Base-by-base conservation (phyloP, 2,888 invertebrate genomes). In the Bombylius major region DNA sequence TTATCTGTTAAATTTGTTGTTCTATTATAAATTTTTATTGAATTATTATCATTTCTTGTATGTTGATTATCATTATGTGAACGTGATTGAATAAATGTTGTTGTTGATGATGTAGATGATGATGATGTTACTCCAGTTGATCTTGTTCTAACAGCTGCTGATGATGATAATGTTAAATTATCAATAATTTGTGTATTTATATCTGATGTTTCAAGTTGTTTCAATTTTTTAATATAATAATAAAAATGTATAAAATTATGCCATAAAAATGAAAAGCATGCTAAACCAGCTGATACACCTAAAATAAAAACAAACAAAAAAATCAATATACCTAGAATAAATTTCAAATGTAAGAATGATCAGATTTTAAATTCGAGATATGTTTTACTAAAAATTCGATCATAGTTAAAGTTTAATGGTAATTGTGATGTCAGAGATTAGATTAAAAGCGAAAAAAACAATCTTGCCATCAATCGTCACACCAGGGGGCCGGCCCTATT, bases 271-370 rank as follows among this genome's bases (percentile, higher is more conserved):
- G 62, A 60, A 51, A 62, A 62, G 32, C 58, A 59, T 23, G 61
- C 61, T 50, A 62, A 56, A 9, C 62, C 61, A 44, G 62, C 62
- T 50, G 61, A 61, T 3, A 62, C 56, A 48, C 62, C 62, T 62
- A 14, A 46, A 57, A 51, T 33, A 14, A n/a, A 51, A 51, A 23
- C 23, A 23, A 23, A 23, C n/a, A 23, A 23, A 1, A 23, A 23
- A 23, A 23, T 23, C 1, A 23, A 23, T 23, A 3, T 23, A 23
- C n/a, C n/a, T 23, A 23, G 23, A 23, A 23, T 23, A 23, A n/a
- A 2, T 23, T 23, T 23, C 23, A 23, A 23, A 23, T 23, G 3
- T 23, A 23, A 23, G 1, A 23, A 23, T 23, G 3, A 23, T 23
- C 23, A 23, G 23, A 23, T 23, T 23, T 23, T 23, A 1, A 23